Evolutionary conservation across 2,888 invertebrate genomes (phyloP), one percentile per base, ranked within the genome.

Genomic region (Rhimphoctona megacephalus): DNA sequence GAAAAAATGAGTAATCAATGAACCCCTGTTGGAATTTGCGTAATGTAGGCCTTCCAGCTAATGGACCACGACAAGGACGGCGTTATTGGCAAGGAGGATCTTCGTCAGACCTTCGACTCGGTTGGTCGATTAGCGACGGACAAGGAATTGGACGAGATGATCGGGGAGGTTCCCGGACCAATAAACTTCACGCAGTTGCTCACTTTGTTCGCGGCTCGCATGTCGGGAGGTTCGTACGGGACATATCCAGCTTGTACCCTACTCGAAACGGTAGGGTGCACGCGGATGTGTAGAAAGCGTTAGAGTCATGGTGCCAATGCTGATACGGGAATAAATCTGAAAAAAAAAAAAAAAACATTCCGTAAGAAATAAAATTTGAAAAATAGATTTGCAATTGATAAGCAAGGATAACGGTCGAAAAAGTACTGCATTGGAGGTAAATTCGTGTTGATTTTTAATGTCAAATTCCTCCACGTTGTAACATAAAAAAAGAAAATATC

Each of bases 11-110:
- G 25, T 61, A 61, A 61, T 17, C 17, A 30, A 14, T 7, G 17
- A 30, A 61, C 17, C 30, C 30, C 4, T 5, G 39, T 61, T 61
- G 61, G 30, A 30, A 46, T 76, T 30, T 22, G 25, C 30, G 22
- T 14, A 1, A 19, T 19, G 8, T 94, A 98, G 97, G 98, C 98
- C 94, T 98, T 98, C 97, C 97, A 97, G 95, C 97, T 98, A 93
- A 98, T 98, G 97, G 98, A 98, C 96, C 97, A 97, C 95, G 98
- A 98, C 96, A 98, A 98, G 95, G 98, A 98, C 94, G 98, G 98
- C 92, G 96, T 98, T 95, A 96, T 97, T 95, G 95, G 97, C 95
- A 98, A 98, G 96, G 97, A 97, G 95, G 98, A 98, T 95, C 96
- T 98, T 94, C 97, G 98, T 94, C 97, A 97, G 94, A 98, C 98